Base-by-base conservation (phyloP, 2,797 vertebrate genomes). In the Serranus cabrilla region DNA sequence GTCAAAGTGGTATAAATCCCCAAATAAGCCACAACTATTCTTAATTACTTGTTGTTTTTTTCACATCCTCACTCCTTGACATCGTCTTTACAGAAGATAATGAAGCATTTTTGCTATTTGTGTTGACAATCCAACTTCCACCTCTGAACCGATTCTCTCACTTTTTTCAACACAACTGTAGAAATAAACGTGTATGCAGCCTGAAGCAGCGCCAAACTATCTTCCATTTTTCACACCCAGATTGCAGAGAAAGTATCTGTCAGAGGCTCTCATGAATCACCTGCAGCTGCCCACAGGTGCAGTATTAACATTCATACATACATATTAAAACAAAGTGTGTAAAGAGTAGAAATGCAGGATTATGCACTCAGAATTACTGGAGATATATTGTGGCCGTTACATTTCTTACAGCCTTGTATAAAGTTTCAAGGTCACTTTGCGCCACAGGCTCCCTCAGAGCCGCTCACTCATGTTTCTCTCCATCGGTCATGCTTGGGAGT, bases 401-500 rank as follows among this genome's bases (percentile, higher is more conserved):
- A 37, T 71, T 60, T 55, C 42, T 27, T 18, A 2, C 20, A 25
- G 31, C 23, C 25, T 42, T 18, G 49, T n/a, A 13, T 45, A 3
- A 18, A 51, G 18, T 12, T 61, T 31, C 21, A 75, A 49, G 55
- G 62, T 67, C 18, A 31, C 57, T 67, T 42, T 62, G 16, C 45
- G 18, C 57, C 62, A 56, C 13, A 18, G 51, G 17, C 49, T 40
- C 31, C 25, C 73, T 68, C 51, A 11, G 34, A 34, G 40, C 8
- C 7, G 45, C 43, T 46, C 9, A 13, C 27, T 42, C n/a, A 37
- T 37, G 64, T 61, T 57, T 56, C 31, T 64, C 27, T 9, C 51
- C 37, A 74, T 76, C 60, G 43, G 23, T 75, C 71, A 54, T 62
- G 74, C 75, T 73, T 54, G 40, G 50, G 45, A 57, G 31, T 50